These are phyloP conservation scores for Charadrius vociferus DNA, from an alignment of 2,113 vertebrate genomes.

Conservation along the genomic window DNA sequence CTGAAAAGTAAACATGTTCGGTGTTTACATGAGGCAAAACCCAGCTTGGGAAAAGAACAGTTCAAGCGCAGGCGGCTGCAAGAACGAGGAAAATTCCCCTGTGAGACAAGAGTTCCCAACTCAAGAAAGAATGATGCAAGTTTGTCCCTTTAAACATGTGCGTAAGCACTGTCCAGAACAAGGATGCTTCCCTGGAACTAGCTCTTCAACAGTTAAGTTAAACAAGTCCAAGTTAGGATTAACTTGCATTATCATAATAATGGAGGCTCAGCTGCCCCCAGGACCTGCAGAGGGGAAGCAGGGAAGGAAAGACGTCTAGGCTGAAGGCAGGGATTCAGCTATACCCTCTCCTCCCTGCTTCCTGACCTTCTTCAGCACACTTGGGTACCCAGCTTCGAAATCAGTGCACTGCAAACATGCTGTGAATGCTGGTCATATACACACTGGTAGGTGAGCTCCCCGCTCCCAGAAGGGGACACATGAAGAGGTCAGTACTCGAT, in stretches of 20 bases:
- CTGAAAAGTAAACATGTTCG: conserved; percentile 45
- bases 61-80: not conserved
- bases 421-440: not conserved
- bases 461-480: not conserved
- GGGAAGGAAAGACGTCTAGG: not conserved
- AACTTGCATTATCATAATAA: not conserved
- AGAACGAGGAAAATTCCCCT: conserved; percentile 41
- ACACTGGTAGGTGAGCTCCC: not conserved
- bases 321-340: not conserved
- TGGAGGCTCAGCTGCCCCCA: not conserved
- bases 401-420: not conserved
- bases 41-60: conserved; percentile 23
- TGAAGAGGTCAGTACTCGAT: not conserved
- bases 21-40: conserved; percentile 47
- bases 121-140: conserved; percentile 53
- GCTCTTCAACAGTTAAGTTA: not conserved
- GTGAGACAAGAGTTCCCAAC: conserved; percentile 32
- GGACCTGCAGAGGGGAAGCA: not conserved
- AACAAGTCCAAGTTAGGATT: not conserved
- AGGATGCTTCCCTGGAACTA: not conserved
- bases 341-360: not conserved
- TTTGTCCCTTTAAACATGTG: not conserved
- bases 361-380: not conserved
- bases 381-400: not conserved
- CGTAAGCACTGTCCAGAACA: not conserved